Percentiles rank a stretch among this genome's conserved stretches.
Conservation (phyloP, 2,888 invertebrate genomes). For the Rhamphomyia laevipes region DNA sequence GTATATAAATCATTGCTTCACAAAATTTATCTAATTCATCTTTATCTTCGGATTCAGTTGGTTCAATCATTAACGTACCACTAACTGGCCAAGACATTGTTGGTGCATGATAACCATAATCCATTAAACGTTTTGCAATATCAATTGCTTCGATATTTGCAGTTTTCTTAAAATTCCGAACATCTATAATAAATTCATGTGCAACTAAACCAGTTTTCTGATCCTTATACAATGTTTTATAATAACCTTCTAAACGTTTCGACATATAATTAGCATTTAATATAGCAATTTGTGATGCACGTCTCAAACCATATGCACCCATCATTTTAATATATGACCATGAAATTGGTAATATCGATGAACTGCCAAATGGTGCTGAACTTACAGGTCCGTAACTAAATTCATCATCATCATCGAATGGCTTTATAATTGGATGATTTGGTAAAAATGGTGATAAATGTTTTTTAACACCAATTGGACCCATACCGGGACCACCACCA, state of each 20-base stretch:
- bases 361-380: conserved; percentile 94
- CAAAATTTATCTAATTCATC: conserved; percentile 91
- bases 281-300: conserved; percentile 93
- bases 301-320: conserved; percentile 80
- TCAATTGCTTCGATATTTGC: conserved; percentile 95
- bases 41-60: conserved; percentile 96
- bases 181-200: conserved; percentile 96
- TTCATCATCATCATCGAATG: conserved; percentile 43
- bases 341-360: conserved; percentile 94
- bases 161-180: conserved; percentile 84
- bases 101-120: conserved; percentile 96
- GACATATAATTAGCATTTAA: conserved; percentile 99
- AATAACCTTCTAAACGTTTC: conserved; percentile 71
- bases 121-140: conserved; percentile 96
- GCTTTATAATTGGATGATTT: conserved; percentile 82
- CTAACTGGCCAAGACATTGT: conserved; percentile 99
- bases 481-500: conserved; percentile 98
- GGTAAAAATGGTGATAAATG: conserved; percentile 93
- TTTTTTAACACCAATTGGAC: conserved; percentile 95
- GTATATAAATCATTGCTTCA: conserved; percentile 84
- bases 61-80: conserved; percentile 97
- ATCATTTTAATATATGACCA: conserved; percentile 99
- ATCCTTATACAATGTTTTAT: conserved; percentile 78
- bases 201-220: conserved; percentile 66
- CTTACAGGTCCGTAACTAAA: conserved; percentile 81